phyloP scores from a whole-genome alignment of 2,113 vertebrate genomes.

The Rhagologus leucostigma region DNA sequence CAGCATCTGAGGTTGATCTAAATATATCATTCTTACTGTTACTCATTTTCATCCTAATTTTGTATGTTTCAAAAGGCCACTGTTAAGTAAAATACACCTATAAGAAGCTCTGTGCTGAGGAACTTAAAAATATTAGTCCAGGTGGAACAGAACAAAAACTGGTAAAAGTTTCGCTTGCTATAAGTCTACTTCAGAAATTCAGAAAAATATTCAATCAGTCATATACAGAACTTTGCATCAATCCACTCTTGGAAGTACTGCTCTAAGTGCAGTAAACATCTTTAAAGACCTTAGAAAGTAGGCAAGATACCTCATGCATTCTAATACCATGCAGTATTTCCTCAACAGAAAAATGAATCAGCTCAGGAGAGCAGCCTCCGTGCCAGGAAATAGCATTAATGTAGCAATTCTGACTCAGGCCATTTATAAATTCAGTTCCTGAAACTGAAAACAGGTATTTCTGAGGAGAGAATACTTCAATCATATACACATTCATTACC shows the following conservation, averaged over 20 bases:
- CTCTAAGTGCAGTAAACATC: neutral
- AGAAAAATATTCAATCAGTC: neutral
- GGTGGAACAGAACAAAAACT: neutral
- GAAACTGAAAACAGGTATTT: neutral
- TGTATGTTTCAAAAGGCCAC: neutral
- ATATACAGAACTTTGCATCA: neutral
- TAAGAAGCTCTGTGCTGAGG: neutral
- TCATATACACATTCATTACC: neutral
- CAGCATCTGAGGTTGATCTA: neutral
- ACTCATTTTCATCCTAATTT: neutral
- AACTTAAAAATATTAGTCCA: neutral
- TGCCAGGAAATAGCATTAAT: neutral
- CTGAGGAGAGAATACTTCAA: neutral
- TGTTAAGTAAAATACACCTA: neutral
- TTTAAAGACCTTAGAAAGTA: neutral
- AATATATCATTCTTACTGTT: neutral
- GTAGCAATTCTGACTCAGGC: neutral
- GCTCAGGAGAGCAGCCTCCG: neutral
- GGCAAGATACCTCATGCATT: neutral
- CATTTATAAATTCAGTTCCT: conserved; percentile 1
- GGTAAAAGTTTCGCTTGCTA: neutral
- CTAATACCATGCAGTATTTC: neutral
- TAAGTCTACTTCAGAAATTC: neutral
- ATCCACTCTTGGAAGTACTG: neutral
- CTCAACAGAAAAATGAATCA: neutral